These are phyloP conservation scores for Trematocara unimaculatum DNA, from an alignment of 2,113 vertebrate species.

Conservation along the genomic window DNA sequence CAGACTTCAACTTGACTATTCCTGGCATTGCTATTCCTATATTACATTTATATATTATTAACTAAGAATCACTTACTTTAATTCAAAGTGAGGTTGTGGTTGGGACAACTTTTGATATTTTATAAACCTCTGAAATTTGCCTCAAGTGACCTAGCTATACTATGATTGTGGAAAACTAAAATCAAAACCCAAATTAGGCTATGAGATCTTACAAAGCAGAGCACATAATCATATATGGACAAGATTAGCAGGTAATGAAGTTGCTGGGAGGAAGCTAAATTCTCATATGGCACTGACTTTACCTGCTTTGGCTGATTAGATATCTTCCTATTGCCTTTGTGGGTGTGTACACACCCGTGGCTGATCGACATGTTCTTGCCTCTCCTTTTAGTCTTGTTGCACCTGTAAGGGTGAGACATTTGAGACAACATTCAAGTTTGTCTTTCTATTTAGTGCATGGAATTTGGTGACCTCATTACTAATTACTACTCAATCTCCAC, in stretches of 20 bases:
- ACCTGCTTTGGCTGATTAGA: not conserved
- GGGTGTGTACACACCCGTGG: not conserved
- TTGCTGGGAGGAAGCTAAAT: not conserved
- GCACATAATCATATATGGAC: not conserved
- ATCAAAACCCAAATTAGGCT: not conserved
- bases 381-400: not conserved
- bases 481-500: not conserved
- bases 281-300: not conserved
- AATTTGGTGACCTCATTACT: not conserved
- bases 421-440: not conserved
- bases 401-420: not conserved
- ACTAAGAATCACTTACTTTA: not conserved
- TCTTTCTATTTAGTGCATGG: not conserved
- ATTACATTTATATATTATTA: not conserved
- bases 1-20: not conserved
- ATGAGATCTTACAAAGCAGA: not conserved
- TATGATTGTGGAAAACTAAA: not conserved
- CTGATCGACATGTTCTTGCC: not conserved
- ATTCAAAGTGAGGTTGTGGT: not conserved
- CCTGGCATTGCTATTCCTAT: not conserved
- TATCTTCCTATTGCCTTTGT: not conserved
- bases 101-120: not conserved
- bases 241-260: not conserved
- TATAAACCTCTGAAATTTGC: not conserved
- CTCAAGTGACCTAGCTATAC: accelerated